Evolutionary conservation across 2,888 invertebrate species (phyloP), one percentile per base, ranked within the genome.

Genomic region (Vanessa cardui): DNA sequence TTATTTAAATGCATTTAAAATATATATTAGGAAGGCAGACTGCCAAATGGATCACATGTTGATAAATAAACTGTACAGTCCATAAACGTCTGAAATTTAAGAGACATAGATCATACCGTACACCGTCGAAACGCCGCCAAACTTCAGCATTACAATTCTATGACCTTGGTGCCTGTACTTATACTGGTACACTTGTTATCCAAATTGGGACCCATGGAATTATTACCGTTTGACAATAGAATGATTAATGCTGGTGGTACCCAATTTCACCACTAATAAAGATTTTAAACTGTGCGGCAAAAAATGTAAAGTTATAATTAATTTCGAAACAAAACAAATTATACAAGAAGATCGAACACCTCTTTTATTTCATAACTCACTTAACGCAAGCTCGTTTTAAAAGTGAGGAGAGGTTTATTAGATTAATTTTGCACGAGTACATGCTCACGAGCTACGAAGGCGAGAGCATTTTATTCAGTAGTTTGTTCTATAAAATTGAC

Each of bases 1-100:
- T 72, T 77, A 79, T 81, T 78, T 77, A 70, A 66, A 64, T 61
- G 63, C 21, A 60, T 62, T 72, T 60, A 46, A 6, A 61, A 46
- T 54, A 20, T 49, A 39, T 2, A 12, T 39, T 12, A 12, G 39
- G 12, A 39, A 39, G 39, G 12, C 12, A 39, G 12, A 39, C 12
- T 39, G 12, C 39, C 39, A 12, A 39, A 39, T 4, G 12, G 39
- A 39, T 12, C 12, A 39, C 12, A 39, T 49, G 16, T 26, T 12
- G 33, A 61, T 18, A 54, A 39, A 9, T 39, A 12, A 12, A 39
- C 39, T 12, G 12, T 4, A 39, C 39, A 39, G 39, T 4, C 39
- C 39, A 39, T 39, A 39, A 0, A 12, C 39, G 12, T 12, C 3
- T 9, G 12, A 0, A 39, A 39, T 39, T 9, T 12, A 12, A 39